Percentiles rank a stretch among this genome's conserved stretches.
phyloP scores from a whole-genome alignment of 1,140 invertebrate genomes.

The Neodiprion lecontei region DNA sequence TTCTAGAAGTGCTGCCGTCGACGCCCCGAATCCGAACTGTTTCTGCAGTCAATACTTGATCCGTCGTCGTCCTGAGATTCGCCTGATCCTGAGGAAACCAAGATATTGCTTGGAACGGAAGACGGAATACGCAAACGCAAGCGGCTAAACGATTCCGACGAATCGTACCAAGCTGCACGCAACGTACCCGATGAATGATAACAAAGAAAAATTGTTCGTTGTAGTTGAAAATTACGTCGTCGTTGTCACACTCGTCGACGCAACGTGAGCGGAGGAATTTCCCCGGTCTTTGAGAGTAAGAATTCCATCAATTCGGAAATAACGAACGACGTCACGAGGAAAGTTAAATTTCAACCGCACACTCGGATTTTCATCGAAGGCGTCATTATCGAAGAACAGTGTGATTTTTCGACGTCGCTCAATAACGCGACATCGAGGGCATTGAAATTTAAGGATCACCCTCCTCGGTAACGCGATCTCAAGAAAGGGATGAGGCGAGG shows the following conservation, averaged over 20 bases:
- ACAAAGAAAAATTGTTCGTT: too few species aligned
- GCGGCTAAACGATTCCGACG: background rate
- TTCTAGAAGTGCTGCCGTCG: constrained; percentile 54
- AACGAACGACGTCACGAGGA: too few species aligned
- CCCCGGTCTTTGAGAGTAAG: too few species aligned
- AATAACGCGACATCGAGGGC: background rate
- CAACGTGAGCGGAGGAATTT: too few species aligned
- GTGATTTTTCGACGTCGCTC: background rate
- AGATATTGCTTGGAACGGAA: background rate
- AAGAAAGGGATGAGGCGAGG: background rate
- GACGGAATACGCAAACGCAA: background rate
- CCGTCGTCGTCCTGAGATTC: constrained; percentile 5
- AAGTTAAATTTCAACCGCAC: too few species aligned
- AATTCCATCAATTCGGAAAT: too few species aligned
- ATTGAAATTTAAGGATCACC: background rate
- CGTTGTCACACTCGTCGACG: too few species aligned
- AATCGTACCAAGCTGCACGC: too few species aligned
- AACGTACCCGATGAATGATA: too few species aligned
- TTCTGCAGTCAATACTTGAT: constrained; percentile 39
- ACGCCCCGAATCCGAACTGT: constrained; percentile 37
- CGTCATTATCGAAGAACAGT: background rate
- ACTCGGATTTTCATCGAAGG: too few species aligned
- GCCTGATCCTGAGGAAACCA: too few species aligned
- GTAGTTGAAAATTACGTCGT: too few species aligned
- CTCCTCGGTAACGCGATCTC: background rate